Evolutionary conservation across 2,797 vertebrate species (phyloP).

Genomic region (Acrossocheilus fasciatus): DNA sequence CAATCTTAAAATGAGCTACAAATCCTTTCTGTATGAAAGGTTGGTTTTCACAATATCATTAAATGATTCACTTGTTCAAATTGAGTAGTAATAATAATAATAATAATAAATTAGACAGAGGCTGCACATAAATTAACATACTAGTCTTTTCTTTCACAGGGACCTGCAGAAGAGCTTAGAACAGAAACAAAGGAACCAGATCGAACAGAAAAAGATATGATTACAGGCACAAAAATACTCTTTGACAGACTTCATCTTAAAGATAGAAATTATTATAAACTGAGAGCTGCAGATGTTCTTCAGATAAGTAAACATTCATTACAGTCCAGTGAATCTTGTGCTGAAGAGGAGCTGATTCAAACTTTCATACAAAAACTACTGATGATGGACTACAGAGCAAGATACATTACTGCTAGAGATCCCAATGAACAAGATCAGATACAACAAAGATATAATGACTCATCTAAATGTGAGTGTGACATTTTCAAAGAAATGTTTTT

Average conservation of each 20-base stretch:
- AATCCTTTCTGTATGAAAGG: neutral
- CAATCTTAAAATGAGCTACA: neutral
- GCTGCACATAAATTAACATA: constrained; percentile 1
- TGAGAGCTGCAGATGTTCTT: too few relatives aligned
- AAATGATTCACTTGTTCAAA: neutral
- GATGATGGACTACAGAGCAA: too few relatives aligned
- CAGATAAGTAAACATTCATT: too few relatives aligned
- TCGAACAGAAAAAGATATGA: neutral
- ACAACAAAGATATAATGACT: too few relatives aligned
- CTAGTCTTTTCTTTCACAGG: neutral
- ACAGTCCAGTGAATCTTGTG: too few relatives aligned
- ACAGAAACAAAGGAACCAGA: neutral
- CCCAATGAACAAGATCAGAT: too few relatives aligned
- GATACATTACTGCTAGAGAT: too few relatives aligned
- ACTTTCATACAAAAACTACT: too few relatives aligned
- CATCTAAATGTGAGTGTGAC: too few relatives aligned
- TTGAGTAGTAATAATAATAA: neutral
- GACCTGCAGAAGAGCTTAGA: neutral
- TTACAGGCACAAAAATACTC: neutral
- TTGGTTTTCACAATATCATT: neutral
- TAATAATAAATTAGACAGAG: neutral
- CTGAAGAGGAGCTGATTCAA: too few relatives aligned
- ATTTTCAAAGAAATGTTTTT: too few relatives aligned
- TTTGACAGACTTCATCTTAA: neutral
- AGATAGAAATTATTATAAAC: too few relatives aligned